Evolutionary conservation across 2,113 vertebrate genomes (phyloP).

Genomic region (Bubalus kerabau): DNA sequence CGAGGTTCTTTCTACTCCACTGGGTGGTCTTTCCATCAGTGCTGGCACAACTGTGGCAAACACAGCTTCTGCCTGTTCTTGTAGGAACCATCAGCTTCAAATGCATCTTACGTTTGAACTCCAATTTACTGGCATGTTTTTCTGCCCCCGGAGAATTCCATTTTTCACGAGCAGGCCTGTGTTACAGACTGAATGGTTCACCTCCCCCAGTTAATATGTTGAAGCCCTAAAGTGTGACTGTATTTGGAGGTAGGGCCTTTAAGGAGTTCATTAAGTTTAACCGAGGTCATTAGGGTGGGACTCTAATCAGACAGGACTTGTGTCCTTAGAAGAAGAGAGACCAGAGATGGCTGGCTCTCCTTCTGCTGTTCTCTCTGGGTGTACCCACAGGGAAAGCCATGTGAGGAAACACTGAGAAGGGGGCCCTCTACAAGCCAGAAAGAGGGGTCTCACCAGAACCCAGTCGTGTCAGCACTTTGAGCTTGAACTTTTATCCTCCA

Average conservation of each 20-base stretch:
- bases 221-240: not conserved
- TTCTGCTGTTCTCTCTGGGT: not conserved
- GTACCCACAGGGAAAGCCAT: not conserved
- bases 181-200: not conserved
- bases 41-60: rapidly evolving
- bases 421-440: not conserved
- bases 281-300: not conserved
- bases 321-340: not conserved
- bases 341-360: not conserved
- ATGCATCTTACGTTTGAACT: not conserved
- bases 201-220: not conserved
- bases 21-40: too few species aligned
- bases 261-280: not conserved
- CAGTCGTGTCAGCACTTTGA: not conserved
- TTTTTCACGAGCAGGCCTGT: not conserved
- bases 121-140: not conserved
- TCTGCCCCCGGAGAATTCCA: not conserved
- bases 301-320: not conserved
- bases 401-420: not conserved
- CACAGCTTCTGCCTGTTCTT: not conserved
- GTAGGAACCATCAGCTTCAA: not conserved
- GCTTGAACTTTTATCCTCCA: not conserved
- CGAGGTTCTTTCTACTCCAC: not conserved
- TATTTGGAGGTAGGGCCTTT: not conserved
- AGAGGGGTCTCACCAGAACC: not conserved